Evolutionary conservation across 2,797 vertebrate species (phyloP), one percentile per base, ranked within the genome.

Genomic region (Dipus sagitta): DNA sequence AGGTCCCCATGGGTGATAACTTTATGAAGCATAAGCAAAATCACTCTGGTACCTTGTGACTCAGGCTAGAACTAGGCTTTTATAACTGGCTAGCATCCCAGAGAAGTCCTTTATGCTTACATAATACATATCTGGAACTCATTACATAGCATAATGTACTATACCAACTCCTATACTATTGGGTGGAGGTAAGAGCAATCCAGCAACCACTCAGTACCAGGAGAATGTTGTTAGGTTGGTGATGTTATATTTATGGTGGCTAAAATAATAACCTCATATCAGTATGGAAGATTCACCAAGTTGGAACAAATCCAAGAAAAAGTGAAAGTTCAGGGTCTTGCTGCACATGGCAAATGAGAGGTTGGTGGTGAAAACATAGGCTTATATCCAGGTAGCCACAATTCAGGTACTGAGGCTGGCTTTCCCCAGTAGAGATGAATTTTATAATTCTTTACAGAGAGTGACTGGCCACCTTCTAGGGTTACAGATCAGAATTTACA

Each of bases 51-150:
- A 23, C 21, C 62, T 64, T 77, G n/a, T 14, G 23, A 65, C n/a
- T 65, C 68, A 20, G 47, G 8, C n/a, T 76, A 88, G 92, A 76
- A 85, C 14, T 9, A 65, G 88, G 23, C 20, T 64, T 92, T 86
- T 87, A 20, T 71, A 32, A 85, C 24, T 15, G 38, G 38, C 52
- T 28, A 28, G 32, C 15, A 47, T 72, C 65, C 18, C 17, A n/a
- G 30, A 47, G 26, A 62, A 76, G 52, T 6, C 38, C 62, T 75
- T 80, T 52, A 38, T 26, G 38, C 65, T 83, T 82, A 32, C 64
- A 65, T 58, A 81, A 47, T 34, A 24, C 24, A 10, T 32, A 30
- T 30, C 71, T 74, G 42, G 76, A 91, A 72, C 2, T 70, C 18
- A 52, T 52, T 14, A 42, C 1, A 26, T 5, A 24, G 3, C 28